These are phyloP conservation scores for Sorex araneus DNA, from an alignment of 2,113 vertebrate species.

Conservation along the genomic window DNA sequence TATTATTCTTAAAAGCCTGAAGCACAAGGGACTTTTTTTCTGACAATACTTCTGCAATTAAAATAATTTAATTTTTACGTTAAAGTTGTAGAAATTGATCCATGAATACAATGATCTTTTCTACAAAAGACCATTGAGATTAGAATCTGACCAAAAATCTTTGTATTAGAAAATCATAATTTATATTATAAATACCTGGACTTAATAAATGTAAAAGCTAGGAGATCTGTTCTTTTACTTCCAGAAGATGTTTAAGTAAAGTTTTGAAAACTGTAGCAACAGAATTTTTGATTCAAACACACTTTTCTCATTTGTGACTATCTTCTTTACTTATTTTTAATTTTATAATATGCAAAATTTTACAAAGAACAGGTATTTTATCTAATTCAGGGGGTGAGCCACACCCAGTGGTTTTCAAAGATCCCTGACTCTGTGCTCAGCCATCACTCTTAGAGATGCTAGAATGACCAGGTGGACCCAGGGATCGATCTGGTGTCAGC, in stretches of 20 bases:
- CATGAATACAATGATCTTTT: background rate
- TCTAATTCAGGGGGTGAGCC: no score
- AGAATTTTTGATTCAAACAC: background rate
- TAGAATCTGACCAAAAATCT: background rate
- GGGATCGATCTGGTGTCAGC: no score
- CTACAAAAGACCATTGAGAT: background rate
- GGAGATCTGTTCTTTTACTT: background rate
- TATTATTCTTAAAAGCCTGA: no score
- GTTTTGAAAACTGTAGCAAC: background rate
- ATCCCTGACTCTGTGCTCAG: no score
- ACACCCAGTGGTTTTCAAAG: no score
- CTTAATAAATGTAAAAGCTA: background rate
- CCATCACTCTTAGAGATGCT: no score
- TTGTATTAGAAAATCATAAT: background rate
- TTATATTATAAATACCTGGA: background rate
- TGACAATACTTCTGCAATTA: no score
- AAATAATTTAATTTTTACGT: background rate
- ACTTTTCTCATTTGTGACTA: background rate
- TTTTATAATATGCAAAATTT: background rate
- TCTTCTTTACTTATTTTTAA: background rate
- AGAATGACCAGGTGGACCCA: no score
- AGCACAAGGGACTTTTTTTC: no score
- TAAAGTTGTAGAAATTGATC: background rate
- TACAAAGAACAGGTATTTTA: background rate
- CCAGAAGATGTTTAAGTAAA: slow-evolving; percentile 5